Percentiles rank a stretch among this genome's conserved stretches.
phyloP scores from a whole-genome alignment of 2,888 invertebrate genomes.

The Thysanoteuthis rhombus region DNA sequence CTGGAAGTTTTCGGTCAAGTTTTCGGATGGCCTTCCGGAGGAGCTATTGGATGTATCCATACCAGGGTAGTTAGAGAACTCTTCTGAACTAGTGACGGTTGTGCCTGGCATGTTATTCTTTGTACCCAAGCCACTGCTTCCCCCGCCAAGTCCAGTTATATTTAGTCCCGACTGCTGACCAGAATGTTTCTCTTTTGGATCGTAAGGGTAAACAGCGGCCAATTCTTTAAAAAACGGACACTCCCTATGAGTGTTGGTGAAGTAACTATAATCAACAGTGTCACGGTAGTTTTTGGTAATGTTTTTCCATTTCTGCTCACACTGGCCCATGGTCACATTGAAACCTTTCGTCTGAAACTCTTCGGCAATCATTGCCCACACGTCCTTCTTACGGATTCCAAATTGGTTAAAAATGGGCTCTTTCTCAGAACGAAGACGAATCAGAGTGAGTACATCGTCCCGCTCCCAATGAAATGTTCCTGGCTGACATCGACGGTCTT shows the following conservation, averaged over 20 bases:
- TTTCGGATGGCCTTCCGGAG: not conserved
- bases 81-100: not conserved
- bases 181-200: conserved; percentile 12
- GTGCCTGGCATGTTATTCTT: not conserved
- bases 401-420: conserved; percentile 15
- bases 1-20: not conserved
- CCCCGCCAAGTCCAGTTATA: not conserved
- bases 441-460: not conserved
- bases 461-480: not conserved
- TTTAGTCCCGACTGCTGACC: not conserved
- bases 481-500: not conserved
- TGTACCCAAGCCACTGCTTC: not conserved
- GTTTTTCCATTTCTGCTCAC: conserved; percentile 30
- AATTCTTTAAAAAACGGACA: conserved; percentile 16
- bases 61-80: not conserved
- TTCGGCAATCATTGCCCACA: conserved; percentile 26
- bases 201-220: conserved; percentile 13
- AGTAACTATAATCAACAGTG: not conserved
- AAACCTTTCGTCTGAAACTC: conserved; percentile 19
- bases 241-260: not conserved
- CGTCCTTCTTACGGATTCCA: conserved; percentile 16
- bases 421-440: conserved; percentile 22
- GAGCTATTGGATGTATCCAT: not conserved
- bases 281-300: conserved; percentile 20
- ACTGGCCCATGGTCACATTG: conserved; percentile 22